phyloP scores from a whole-genome alignment of 2,888 invertebrate genomes.

The Calameuta idolon region DNA sequence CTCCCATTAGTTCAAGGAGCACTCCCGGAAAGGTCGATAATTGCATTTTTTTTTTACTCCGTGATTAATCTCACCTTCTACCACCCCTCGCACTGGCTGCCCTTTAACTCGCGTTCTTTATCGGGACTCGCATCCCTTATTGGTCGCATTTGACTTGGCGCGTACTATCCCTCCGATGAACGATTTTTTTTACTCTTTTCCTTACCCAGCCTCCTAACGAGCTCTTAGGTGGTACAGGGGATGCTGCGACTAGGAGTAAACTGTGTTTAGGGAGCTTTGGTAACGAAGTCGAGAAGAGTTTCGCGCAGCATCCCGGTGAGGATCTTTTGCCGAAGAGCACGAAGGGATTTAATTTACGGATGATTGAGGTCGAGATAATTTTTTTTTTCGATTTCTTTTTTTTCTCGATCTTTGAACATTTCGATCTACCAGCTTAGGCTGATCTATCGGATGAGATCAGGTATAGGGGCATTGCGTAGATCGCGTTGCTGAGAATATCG shows the following conservation, averaged over 20 bases:
- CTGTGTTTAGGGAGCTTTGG: not conserved
- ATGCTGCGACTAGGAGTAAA: not conserved
- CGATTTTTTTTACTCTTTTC: not conserved
- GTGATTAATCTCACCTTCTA: constrained; percentile 31
- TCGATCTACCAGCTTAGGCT: not conserved
- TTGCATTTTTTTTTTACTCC: constrained; percentile 46
- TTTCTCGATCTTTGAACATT: not conserved
- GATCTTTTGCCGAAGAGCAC: not conserved
- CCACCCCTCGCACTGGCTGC: constrained; percentile 8
- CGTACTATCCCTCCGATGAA: not conserved
- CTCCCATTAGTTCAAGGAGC: constrained; percentile 44
- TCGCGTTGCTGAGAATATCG: constrained; percentile 31
- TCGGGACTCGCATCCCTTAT: not conserved
- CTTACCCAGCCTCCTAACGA: not conserved
- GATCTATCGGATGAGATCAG: not conserved
- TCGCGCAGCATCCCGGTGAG: not conserved
- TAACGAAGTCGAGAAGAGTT: not conserved
- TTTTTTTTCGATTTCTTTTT: not conserved
- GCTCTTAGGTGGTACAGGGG: not conserved
- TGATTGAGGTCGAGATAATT: not conserved
- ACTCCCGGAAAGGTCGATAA: constrained; percentile 44
- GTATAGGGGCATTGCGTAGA: not conserved
- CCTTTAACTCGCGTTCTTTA: constrained; percentile 11
- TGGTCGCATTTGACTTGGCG: not conserved
- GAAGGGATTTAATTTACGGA: not conserved